Evolutionary conservation across 1,140 invertebrate species (phyloP).

Genomic region (Kradibia gibbosae): DNA sequence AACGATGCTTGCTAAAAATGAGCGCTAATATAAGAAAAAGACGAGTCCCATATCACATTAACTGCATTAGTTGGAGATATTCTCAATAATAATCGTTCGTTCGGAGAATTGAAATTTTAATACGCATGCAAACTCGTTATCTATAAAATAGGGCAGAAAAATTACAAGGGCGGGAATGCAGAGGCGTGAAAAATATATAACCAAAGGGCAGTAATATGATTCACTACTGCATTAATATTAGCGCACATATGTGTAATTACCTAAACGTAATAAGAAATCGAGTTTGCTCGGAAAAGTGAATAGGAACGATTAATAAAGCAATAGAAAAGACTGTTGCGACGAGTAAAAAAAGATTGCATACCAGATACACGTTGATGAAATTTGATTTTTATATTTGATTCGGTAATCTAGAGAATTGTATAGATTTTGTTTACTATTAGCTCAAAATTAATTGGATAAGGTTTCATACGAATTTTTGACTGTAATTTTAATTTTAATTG

Average conservation of each 20-base stretch:
- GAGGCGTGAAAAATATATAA: background rate
- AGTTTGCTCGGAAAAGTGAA: no score
- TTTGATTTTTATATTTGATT: no score
- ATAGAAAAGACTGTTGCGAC: no score
- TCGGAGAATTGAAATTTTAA: background rate
- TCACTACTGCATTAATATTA: background rate
- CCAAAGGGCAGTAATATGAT: background rate
- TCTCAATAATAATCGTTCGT: background rate
- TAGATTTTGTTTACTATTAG: no score
- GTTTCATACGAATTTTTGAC: no score
- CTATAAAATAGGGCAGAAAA: background rate
- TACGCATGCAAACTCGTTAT: no score
- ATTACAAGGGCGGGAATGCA: background rate
- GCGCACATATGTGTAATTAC: background rate
- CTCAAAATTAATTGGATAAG: no score
- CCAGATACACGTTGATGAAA: no score
- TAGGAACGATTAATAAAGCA: no score
- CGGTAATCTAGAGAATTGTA: no score
- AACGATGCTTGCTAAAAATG: slow-evolving; percentile 3
- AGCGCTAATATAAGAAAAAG: background rate
- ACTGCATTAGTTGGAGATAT: background rate
- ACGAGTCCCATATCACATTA: background rate
- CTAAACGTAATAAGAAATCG: background rate
- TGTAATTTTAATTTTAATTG: no score
- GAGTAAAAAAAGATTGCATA: no score